Base-by-base conservation (phyloP, 2,888 invertebrate species). In the Harpalus rufipes region DNA sequence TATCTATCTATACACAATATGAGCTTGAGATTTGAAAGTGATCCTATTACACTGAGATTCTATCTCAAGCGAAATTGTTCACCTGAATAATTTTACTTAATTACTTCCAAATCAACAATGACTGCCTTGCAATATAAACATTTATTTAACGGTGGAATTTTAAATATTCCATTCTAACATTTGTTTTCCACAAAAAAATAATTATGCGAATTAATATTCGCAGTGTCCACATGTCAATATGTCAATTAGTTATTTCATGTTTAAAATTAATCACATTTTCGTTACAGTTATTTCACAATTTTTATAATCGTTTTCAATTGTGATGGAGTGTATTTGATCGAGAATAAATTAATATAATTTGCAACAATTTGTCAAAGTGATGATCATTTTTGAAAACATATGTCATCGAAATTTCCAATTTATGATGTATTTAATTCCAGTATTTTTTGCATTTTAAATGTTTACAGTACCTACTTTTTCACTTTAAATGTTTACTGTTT, bases 1-100 rank as follows among this genome's bases (percentile, higher is more conserved):
- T 51, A 51, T 10, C 44, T 51, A 51, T 51, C 44, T 51, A 51
- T 51, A 51, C 44, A 51, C 44, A 51, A 51, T 51, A 51, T 51
- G 44, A 51, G 44, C 10, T 51, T 51, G 44, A 51, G 44, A 51
- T 10, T 12, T 51, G 44, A 51, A 51, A 51, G 44, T 51, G 44
- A 51, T 51, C 44, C 44, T 10, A 51, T 51, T 51, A 51, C 2
- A 51, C 10, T 51, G 44, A 51, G 12, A 51, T 51, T 51, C 44
- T 51, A 1, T 32, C 44, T 51, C 44, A 51, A 12, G 44, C 44
- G 10, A 12, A 51, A 51, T 51, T 51, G 10, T 51, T 51, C 44
- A 12, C 2, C 44, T 51, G 44, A 51, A 51, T 51, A 51, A 51
- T 51, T 51, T 12, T 51, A 51, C 44, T 51, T 51, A 51, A 51